Base-by-base conservation (phyloP, 2,888 invertebrate genomes). In the Pristionchus mayeri region DNA sequence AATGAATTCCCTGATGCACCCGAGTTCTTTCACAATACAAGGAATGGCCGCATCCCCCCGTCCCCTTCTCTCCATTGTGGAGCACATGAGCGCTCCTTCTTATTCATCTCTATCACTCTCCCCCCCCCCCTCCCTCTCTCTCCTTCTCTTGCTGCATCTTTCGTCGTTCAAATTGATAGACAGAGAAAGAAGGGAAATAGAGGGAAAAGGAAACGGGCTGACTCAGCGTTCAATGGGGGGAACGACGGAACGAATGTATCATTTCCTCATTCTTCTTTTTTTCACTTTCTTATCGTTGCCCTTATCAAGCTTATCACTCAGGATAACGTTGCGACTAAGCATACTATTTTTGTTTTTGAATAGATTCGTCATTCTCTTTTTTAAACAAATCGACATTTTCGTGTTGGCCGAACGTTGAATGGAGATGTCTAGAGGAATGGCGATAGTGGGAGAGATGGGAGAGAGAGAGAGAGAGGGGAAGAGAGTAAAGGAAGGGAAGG, bases 151-250 rank as follows among this genome's bases (percentile, higher is more conserved):
- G 44, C 44, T 13, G 44, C 44, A 44, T 40, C 40, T 30, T 71
- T 71, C 71, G 71, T 71, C 71, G 71, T 71, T 71, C 71, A 71
- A 37, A 71, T 71, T 71, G 71, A 78, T 78, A 40, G 50, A 50
- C 34, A 50, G 78, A 78, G 52, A 78, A n/a, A 13, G 11, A 18
- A 48, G 50, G 11, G 50, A 48, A 37, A 27, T 50, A 50, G 78
- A 52, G 21, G 30, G 52, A 50, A 34, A 34, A 24, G 34, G 21
- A 34, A 63, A 16, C 34, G 30, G 34, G 18, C 21, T 30, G 16
- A 11, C 60, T 18, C 30, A 34, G 7, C 63, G 63, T 34, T 34
- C 63, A 63, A 37, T 63, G 34, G 63, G n/a, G n/a, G 63, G 63
- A 63, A 63, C 63, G 34, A 34, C 18, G 18, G 52, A 52, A 3